These are phyloP conservation scores for Rhagonycha lutea DNA, from an alignment of 2,888 invertebrate species.

Conservation along the genomic window DNA sequence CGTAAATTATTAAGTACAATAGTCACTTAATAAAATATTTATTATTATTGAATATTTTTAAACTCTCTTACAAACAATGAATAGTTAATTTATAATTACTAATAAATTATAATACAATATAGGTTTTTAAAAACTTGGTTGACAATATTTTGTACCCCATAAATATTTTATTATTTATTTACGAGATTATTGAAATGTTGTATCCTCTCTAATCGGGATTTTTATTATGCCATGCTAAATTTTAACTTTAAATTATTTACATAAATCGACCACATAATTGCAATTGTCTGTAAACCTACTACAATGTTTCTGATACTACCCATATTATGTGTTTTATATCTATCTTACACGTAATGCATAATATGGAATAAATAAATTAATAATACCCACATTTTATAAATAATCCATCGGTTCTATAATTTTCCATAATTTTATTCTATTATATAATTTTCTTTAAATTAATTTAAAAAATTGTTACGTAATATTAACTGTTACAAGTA, in stretches of 20 bases:
- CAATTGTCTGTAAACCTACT: background rate
- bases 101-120: conserved; percentile 10
- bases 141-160: background rate
- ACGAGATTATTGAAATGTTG: background rate
- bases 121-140: background rate
- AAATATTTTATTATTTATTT: background rate
- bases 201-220: background rate
- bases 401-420: background rate
- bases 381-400: background rate
- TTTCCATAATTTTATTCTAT: background rate
- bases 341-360: background rate
- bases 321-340: background rate
- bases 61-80: conserved; percentile 23
- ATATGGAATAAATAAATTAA: background rate
- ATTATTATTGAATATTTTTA: conserved; percentile 23
- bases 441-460: background rate
- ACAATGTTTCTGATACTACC: background rate
- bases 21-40: conserved; percentile 18
- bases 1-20: conserved; percentile 20
- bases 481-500: background rate
- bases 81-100: conserved; percentile 27
- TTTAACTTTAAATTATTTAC: background rate
- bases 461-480: background rate
- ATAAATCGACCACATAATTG: background rate
- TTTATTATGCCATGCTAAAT: background rate